These are phyloP conservation scores for Cerastoderma edule DNA, from an alignment of 2,888 invertebrate genomes.

Conservation along the genomic window DNA sequence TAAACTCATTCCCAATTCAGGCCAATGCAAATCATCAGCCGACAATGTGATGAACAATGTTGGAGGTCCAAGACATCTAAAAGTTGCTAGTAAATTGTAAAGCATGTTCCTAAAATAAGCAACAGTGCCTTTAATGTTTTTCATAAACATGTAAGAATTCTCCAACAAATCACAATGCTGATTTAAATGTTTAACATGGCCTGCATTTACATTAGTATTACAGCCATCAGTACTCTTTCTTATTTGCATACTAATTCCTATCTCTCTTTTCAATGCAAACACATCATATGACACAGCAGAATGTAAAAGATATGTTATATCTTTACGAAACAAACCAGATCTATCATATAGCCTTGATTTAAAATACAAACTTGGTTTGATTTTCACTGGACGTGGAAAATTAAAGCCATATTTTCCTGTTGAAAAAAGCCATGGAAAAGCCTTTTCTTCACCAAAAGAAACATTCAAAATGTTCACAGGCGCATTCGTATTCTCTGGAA, in stretches of 20 bases:
- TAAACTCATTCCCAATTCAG: slow-evolving; percentile 31
- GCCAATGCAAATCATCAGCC: too few species aligned
- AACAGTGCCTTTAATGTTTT: slow-evolving; percentile 53
- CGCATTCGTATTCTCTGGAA: background rate
- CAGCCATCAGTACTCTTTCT: background rate
- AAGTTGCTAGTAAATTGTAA: slow-evolving; percentile 44
- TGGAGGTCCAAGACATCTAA: slow-evolving; percentile 44
- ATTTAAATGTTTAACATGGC: slow-evolving; percentile 17
- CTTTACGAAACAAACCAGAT: slow-evolving; percentile 26
- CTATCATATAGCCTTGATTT: slow-evolving; percentile 35
- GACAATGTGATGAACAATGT: slow-evolving; percentile 55
- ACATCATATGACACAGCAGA: slow-evolving; percentile 38
- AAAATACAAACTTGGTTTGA: slow-evolving; percentile 40
- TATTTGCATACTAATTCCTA: slow-evolving; percentile 43
- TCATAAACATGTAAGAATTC: slow-evolving; percentile 62
- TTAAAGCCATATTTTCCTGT: slow-evolving; percentile 33
- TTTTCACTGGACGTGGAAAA: slow-evolving; percentile 5
- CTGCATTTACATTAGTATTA: slow-evolving; percentile 20
- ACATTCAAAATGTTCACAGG: slow-evolving; percentile 34
- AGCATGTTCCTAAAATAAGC: slow-evolving; percentile 48
- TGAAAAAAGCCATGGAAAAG: slow-evolving; percentile 55
- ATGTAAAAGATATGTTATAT: slow-evolving; percentile 43
- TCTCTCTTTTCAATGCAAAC: slow-evolving; percentile 24
- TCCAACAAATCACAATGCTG: slow-evolving; percentile 26
- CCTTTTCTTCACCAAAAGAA: slow-evolving; percentile 37